These are phyloP conservation scores for Trematomus bernacchii DNA, from an alignment of 2,797 vertebrate genomes.

Conservation along the genomic window DNA sequence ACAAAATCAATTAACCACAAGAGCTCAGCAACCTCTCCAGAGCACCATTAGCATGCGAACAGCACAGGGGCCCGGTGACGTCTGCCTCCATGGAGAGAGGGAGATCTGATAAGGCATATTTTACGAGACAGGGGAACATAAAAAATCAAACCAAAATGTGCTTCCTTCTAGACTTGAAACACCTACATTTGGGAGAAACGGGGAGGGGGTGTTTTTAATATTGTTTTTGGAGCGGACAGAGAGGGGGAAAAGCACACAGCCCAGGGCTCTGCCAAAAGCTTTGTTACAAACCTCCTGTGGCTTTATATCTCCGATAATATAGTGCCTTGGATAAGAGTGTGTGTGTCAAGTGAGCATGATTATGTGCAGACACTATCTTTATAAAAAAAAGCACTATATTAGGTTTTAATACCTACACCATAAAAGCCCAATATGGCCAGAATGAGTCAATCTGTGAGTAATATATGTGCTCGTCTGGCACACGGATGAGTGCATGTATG, in stretches of 20 bases:
- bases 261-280: slow-evolving; percentile 66
- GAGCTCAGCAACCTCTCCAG: slow-evolving; percentile 46
- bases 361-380: slow-evolving; percentile 50
- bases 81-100: slow-evolving; percentile 35
- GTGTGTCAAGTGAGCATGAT: slow-evolving; percentile 24
- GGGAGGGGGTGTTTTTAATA: slow-evolving; percentile 72
- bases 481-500: slow-evolving; percentile 23
- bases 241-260: slow-evolving; percentile 64
- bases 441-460: slow-evolving; percentile 25
- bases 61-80: slow-evolving; percentile 27
- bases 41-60: slow-evolving; percentile 46
- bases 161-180: slow-evolving; percentile 62
- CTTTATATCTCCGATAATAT: slow-evolving; percentile 73
- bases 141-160: slow-evolving; percentile 59
- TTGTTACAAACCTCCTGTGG: slow-evolving; percentile 71
- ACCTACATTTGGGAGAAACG: slow-evolving; percentile 58
- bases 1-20: slow-evolving; percentile 75
- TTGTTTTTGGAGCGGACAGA: slow-evolving; percentile 71
- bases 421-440: slow-evolving; percentile 33
- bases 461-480: slow-evolving; percentile 29
- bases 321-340: slow-evolving; percentile 52
- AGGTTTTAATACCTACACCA: slow-evolving; percentile 51
- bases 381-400: slow-evolving; percentile 52
- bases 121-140: slow-evolving; percentile 65
- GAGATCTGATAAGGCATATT: slow-evolving; percentile 69